phyloP scores from a whole-genome alignment of 2,888 invertebrate genomes.

The Lasioglossum villosulum region DNA sequence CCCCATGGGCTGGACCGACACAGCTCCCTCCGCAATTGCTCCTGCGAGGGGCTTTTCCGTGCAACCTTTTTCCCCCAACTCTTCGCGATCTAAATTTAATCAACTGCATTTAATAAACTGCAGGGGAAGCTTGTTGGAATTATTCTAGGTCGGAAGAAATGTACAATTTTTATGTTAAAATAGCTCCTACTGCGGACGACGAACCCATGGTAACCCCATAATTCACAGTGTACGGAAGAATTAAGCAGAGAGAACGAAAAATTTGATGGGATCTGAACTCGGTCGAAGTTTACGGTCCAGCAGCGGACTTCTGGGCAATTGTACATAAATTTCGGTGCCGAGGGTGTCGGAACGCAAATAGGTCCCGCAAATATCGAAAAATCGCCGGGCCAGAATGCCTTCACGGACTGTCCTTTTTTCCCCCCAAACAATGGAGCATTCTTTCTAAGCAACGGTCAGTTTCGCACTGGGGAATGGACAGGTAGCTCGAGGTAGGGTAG shows the following conservation, averaged over 20 bases:
- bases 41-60: neutral
- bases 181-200: too few relatives aligned
- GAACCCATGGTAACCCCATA: too few relatives aligned
- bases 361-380: neutral
- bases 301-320: neutral
- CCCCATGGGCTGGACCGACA: slow-evolving; percentile 13
- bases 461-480: slow-evolving; percentile 48
- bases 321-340: neutral
- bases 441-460: slow-evolving; percentile 24
- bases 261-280: neutral
- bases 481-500: slow-evolving; percentile 49
- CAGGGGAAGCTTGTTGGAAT: too few relatives aligned
- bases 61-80: neutral
- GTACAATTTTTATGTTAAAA: too few relatives aligned
- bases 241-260: neutral
- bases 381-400: neutral
- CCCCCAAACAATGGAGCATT: slow-evolving; percentile 16
- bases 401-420: slow-evolving; percentile 17
- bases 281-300: neutral
- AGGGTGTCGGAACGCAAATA: slow-evolving; percentile 22
- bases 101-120: neutral
- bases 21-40: slow-evolving; percentile 4
- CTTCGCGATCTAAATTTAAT: neutral
- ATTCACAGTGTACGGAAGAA: too few relatives aligned
- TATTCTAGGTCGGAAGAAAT: too few relatives aligned